phyloP scores from a whole-genome alignment of 2,888 invertebrate genomes.

The Eristalinus aeneus region DNA sequence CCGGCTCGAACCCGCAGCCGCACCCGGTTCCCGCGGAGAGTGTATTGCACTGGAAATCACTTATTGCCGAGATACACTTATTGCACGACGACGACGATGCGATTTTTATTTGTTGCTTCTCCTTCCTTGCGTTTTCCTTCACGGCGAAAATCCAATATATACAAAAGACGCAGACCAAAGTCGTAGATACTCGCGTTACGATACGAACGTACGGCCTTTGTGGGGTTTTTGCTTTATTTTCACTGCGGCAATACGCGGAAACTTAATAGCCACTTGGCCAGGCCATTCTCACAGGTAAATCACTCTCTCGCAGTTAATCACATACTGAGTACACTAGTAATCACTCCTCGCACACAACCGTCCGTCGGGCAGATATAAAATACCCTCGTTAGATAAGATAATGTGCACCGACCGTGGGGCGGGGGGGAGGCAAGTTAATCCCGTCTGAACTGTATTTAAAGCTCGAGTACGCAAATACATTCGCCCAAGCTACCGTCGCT shows the following conservation, averaged over 20 bases:
- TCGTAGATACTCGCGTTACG: constrained; percentile 21
- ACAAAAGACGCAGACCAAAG: background rate
- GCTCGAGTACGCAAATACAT: background rate
- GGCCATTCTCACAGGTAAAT: constrained; percentile 46
- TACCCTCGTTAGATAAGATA: constrained; percentile 63
- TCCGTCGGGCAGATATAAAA: constrained; percentile 17
- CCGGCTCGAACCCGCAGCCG: constrained; percentile 19
- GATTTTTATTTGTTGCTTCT: background rate
- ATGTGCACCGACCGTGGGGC: constrained; percentile 1
- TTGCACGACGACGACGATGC: constrained; percentile 53
- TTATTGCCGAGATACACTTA: constrained; percentile 68
- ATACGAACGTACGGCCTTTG: constrained; percentile 20
- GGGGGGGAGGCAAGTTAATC: constrained; percentile 15
- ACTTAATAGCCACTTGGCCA: constrained; percentile 40
- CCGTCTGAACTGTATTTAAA: constrained; percentile 36
- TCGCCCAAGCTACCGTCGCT: constrained; percentile 4
- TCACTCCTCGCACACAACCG: constrained; percentile 22
- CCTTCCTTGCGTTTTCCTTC: constrained; percentile 17
- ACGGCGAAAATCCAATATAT: constrained; percentile 56
- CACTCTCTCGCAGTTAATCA: constrained; percentile 49
- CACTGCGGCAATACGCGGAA: constrained; percentile 10
- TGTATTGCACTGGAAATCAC: constrained; percentile 68
- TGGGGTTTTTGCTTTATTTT: background rate
- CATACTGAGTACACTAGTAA: constrained; percentile 37
- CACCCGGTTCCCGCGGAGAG: constrained; percentile 51